Percentiles rank a stretch among this genome's conserved stretches.
These are phyloP conservation scores for Berghia stephanieae DNA, from an alignment of 1,140 invertebrate genomes.

Conservation along the genomic window DNA sequence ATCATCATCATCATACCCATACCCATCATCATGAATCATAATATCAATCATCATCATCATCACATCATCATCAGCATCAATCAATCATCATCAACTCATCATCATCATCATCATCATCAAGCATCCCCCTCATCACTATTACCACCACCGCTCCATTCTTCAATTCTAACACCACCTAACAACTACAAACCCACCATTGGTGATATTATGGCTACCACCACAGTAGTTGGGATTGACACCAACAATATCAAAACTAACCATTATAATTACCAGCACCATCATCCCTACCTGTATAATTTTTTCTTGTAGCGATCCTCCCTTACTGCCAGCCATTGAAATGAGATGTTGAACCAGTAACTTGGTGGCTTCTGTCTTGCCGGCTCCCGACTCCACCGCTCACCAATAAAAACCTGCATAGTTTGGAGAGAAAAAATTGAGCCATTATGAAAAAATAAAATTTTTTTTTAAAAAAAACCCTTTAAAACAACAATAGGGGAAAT, in stretches of 20 bases:
- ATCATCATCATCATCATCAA: no score
- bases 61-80: no score
- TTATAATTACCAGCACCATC: neutral
- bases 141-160: neutral
- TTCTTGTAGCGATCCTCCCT: neutral
- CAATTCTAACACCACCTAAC: neutral
- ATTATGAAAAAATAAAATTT: no score
- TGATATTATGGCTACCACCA: neutral
- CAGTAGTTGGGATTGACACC: no score
- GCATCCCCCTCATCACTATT: no score
- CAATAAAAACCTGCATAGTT: conserved; percentile 93
- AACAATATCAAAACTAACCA: neutral
- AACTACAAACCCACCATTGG: neutral
- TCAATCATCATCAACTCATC: no score
- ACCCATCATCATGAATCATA: no score
- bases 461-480: no score
- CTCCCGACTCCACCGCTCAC: conserved; percentile 95
- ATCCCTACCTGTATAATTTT: conserved; percentile 71
- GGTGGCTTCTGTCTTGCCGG: conserved; percentile 47
- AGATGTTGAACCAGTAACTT: conserved; percentile 44
- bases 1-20: no score
- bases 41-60: no score
- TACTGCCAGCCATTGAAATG: conserved; percentile 15
- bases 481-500: no score
- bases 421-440: conserved; percentile 78